Evolutionary conservation across 2,797 vertebrate species (phyloP).

Genomic region (Psittacula echo): DNA sequence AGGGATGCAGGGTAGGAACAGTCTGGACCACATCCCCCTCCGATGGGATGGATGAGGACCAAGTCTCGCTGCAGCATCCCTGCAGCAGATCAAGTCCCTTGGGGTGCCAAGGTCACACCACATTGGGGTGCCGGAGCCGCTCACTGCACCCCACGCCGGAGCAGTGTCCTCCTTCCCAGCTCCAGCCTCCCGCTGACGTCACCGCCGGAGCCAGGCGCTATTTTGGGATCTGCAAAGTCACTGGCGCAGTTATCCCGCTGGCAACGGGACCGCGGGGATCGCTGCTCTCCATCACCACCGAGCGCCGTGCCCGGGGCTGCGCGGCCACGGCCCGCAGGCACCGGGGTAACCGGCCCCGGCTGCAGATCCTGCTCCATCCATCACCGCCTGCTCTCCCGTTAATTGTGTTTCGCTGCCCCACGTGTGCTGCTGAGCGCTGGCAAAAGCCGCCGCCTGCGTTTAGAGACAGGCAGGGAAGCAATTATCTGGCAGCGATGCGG

Average conservation of each 20-base stretch:
- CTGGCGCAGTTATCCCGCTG: constrained; percentile 48
- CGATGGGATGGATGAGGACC: rapidly evolving
- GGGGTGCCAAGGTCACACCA: neutral
- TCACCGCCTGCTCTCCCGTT: neutral
- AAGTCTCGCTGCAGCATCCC: neutral
- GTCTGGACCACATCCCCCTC: neutral
- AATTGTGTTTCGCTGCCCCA: neutral
- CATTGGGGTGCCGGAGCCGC: neutral
- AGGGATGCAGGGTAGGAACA: neutral
- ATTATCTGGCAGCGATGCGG: neutral
- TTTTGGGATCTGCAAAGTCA: constrained; percentile 72
- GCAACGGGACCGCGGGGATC: neutral
- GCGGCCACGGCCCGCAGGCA: neutral
- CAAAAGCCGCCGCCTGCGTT: neutral
- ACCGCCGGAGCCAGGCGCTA: constrained; percentile 43
- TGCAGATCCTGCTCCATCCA: neutral
- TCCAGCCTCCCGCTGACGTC: neutral
- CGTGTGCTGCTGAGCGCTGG: neutral
- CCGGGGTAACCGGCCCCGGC: neutral
- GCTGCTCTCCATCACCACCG: neutral
- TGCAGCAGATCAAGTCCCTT: neutral
- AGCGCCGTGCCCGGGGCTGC: neutral
- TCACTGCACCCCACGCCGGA: rapidly evolving
- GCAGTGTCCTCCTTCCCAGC: neutral
- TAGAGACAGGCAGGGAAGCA: neutral